Percentiles rank a stretch among this genome's conserved stretches.
Conservation (phyloP, 2,797 vertebrate species). For the Corythornis leucogaster region DNA sequence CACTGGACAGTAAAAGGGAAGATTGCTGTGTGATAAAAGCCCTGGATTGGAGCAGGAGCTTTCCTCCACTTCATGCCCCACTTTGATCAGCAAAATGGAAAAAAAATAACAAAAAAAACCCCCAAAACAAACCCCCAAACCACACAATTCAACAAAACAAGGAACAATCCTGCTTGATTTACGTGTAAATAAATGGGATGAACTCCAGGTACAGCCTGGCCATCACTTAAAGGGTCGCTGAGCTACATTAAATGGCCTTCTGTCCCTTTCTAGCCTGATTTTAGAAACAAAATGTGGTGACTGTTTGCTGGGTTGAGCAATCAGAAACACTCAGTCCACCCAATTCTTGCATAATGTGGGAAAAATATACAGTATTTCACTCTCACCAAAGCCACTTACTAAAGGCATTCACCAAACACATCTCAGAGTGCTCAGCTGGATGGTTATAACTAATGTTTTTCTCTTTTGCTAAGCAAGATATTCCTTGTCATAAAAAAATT, state of each 20-base stretch:
- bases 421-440: background rate
- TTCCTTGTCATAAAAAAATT: background rate
- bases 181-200: background rate
- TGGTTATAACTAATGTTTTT: background rate
- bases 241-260: background rate
- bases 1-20: background rate
- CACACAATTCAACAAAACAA: background rate
- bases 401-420: background rate
- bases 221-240: background rate
- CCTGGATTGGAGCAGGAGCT: background rate
- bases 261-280: background rate
- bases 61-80: background rate
- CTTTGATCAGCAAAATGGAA: background rate
- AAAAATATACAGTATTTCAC: background rate
- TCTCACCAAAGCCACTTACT: background rate
- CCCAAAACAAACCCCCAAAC: no score
- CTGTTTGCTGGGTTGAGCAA: background rate
- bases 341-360: background rate
- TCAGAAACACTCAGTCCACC: background rate
- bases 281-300: background rate
- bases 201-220: background rate
- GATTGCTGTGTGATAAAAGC: background rate
- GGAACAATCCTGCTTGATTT: background rate
- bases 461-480: background rate
- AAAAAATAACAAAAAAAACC: background rate